Base-by-base conservation (phyloP, 1,140 invertebrate species). In the Contarinia nasturtii region DNA sequence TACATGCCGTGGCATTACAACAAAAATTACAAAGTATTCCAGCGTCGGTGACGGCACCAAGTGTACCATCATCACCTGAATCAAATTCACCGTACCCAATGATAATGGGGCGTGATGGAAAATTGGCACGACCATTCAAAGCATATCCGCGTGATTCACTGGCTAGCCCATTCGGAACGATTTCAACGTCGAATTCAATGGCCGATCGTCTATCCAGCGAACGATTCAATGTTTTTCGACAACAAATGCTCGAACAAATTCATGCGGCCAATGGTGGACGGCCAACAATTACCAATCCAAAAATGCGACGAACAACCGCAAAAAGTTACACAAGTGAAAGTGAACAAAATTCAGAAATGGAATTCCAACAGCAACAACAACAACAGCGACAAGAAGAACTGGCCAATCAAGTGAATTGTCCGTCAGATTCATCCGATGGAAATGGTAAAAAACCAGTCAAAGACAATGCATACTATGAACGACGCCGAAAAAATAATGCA, bases 401-500 rank as follows among this genome's bases (percentile, higher is more conserved):
- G 2, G 42, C 27, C 4, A 27, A 10, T 27, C 27, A 27, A 27
- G 27, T 27, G 4, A 27, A 27, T 10, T 27, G 27, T 10, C 27
- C 27, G 2, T 33, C 18, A 12, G 27, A 40, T 42, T 22, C 37
- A 10, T 21, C 20, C 4, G 27, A 27, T 3, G 27, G 27, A 5
- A 27, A 27, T 10, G 10, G 4, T 5, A 27, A 27, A 27, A 27
- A 15, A 49, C n/a, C 4, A 12, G 45, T 11, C 19, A 86, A 86
- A 57, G 87, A 92, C 57, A 76, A 79, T 0, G 78, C 80, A 0
- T 96, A 96, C 58, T 81, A 80, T 68, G 87, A 91, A 57, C 72
- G 88, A 48, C 67, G 92, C 11, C 75, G 81, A 48, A 92, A 92
- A 60, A 96, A 98, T 60, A 97, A 97, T 61, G 86, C 85, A 52